Conservation (phyloP, 2,797 vertebrate species). For the Thunnus albacares region DNA sequence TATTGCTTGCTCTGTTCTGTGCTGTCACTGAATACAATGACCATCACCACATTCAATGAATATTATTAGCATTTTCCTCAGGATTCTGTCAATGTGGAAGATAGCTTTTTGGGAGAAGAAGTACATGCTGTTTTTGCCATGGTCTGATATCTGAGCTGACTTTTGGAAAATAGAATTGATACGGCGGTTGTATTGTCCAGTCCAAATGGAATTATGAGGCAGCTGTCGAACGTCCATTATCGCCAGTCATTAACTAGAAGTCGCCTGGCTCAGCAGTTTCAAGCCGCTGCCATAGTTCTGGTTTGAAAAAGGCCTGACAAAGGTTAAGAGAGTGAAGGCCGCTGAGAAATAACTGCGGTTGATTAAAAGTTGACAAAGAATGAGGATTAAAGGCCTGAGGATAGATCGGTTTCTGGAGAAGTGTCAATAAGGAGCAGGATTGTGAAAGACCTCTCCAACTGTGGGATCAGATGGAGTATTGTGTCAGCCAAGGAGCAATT, state of each 20-base stretch:
- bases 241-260: conserved; percentile 39
- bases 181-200: conserved; percentile 27
- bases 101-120: conserved; percentile 47
- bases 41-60: conserved; percentile 71
- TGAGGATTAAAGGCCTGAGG: conserved; percentile 39
- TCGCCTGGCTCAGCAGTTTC: conserved; percentile 45
- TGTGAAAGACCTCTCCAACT: conserved; percentile 43
- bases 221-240: conserved; percentile 33
- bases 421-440: conserved; percentile 29
- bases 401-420: conserved; percentile 26
- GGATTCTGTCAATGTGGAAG: conserved; percentile 51
- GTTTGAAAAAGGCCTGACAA: conserved; percentile 46
- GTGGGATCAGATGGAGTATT: conserved; percentile 53
- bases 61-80: conserved; percentile 73
- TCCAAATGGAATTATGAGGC: conserved; percentile 56
- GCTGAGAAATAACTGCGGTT: conserved; percentile 38
- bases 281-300: conserved; percentile 24
- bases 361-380: conserved; percentile 69
- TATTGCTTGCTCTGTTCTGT: conserved; percentile 58
- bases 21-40: conserved; percentile 71
- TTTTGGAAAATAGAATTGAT: conserved; percentile 38
- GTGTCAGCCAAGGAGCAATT: conserved; percentile 53
- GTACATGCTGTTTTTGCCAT: conserved; percentile 36
- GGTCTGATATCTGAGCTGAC: conserved; percentile 45
- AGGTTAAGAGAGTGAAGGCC: conserved; percentile 40